Evolutionary conservation across 2,797 vertebrate species (phyloP), one percentile per base, ranked within the genome.

Genomic region (Salarias fasciatus): DNA sequence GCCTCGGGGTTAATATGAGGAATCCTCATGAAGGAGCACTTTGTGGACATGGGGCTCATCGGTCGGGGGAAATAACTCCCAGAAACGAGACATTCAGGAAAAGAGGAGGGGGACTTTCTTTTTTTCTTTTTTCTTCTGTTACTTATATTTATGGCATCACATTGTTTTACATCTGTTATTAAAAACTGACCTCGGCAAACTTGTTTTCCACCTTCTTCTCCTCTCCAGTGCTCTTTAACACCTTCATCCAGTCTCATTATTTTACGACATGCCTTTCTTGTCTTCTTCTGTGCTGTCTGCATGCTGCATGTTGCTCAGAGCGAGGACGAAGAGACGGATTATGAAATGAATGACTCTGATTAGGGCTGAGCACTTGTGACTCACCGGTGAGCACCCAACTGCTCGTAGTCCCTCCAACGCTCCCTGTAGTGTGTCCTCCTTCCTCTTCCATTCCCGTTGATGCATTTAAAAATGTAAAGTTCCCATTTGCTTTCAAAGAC

Each of bases 271-370:
- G 60, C 31, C 29, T 90, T 82, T 91, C 86, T 86, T 83, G 69
- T 89, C 80, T 76, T 84, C 79, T 83, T 86, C 91, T 93, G 90
- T 90, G 65, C 86, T 68, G 79, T 88, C 82, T 93, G 81, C 90
- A 87, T 83, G 89, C 89, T 84, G 89, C 91, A 90, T 88, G 91
- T 91, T 87, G 82, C 75, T 88, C 94, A 95, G 95, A 95, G 93
- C 79, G 92, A 94, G 87, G 93, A 95, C 48, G 90, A 95, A 82
- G 94, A 94, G 78, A 92, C 86, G 79, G 93, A 95, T 94, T 94
- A 88, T 90, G 89, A 94, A 92, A 93, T 93, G 91, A 94, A 89
- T 87, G 84, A 85, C 69, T 90, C 93, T 94, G 94, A 94, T 95
- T 95, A 93, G 92, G 75, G 90, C 87, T 93, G 92, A 89, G 82